These are phyloP conservation scores for Alligator mississippiensis DNA, from an alignment of 2,113 vertebrate species.

Conservation along the genomic window DNA sequence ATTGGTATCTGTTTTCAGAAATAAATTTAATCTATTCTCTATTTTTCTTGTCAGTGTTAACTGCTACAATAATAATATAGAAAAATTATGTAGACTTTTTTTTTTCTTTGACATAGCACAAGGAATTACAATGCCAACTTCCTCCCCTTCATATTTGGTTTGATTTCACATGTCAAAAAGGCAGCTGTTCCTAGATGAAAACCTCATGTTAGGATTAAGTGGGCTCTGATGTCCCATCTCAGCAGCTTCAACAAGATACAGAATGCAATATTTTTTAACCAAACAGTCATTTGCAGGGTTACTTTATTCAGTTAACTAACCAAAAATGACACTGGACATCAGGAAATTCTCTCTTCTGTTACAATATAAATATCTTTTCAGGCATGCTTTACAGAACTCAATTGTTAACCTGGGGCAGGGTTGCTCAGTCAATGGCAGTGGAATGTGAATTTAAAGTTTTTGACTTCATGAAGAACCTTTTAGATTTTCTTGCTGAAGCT, in stretches of 20 bases:
- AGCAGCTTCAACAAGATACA: neutral
- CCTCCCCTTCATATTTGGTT: constrained; percentile 16
- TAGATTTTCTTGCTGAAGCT: neutral
- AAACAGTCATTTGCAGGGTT: constrained; percentile 41
- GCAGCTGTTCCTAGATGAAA: neutral
- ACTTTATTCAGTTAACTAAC: constrained; percentile 43
- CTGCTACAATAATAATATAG: constrained; percentile 28
- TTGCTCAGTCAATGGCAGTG: neutral
- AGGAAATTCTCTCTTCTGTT: neutral
- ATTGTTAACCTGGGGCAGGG: neutral
- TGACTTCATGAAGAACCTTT: neutral
- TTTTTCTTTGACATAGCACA: constrained; percentile 63
- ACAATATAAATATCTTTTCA: constrained; percentile 8
- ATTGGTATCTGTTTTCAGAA: constrained; percentile 60
- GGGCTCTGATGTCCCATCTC: neutral
- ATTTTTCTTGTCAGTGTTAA: constrained; percentile 24
- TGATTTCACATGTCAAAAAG: constrained; percentile 46
- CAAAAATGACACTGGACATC: constrained; percentile 31
- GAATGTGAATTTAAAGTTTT: neutral
- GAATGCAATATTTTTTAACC: constrained; percentile 30
- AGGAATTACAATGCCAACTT: constrained; percentile 41
- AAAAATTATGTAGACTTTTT: constrained; percentile 59
- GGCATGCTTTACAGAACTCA: neutral
- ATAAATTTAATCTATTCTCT: constrained; percentile 33
- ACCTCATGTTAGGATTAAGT: constrained; percentile 28